Evolutionary conservation across 2,888 invertebrate species (phyloP), one percentile per base, ranked within the genome.

Genomic region (Agriopis aurantiaria): DNA sequence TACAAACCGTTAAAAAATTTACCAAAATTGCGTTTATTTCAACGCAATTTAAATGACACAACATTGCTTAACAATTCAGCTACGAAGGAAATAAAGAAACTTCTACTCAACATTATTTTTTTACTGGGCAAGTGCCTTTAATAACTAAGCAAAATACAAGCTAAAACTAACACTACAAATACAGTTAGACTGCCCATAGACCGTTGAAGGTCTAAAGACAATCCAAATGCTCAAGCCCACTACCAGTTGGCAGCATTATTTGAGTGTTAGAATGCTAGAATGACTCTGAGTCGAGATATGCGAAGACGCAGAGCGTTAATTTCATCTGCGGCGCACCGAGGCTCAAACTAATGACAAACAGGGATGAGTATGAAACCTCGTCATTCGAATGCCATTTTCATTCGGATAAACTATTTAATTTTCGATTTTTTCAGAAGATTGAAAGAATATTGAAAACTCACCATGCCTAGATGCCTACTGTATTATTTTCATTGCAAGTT

Each of bases 251-350:
- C n/a, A 23, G 49, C 46, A 59, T 49, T 33, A 58, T 14, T 46
- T 59, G n/a, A n/a, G 48, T 8, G 12, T 40, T 40, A 55, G 55
- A 55, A 7, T 55, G 53, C 55, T 59, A n/a, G n/a, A 48, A 46
- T 46, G 7, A 0, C 55, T 8, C 55, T 55, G 8, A 57, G 57
- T 55, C 1, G 56, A 58, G 12, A 66, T 6, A 55, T 12, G 33
- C 49, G 49, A 55, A 49, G 69, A 60, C 58, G 68, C 40, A 59
- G 4, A 33, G 41, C 49, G 65, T 69, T 65, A 65, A 69, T 65
- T 69, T 61, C 23, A 45, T 65, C 63, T 69, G 65, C 60, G 60
- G 65, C 60, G 46, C 45, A 41, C 62, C 53, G 63, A 63, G 46
- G 14, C 60, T 43, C 23, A 65, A 59, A 49, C 55, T 61, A 60